Evolutionary conservation across 1,140 invertebrate species (phyloP).

Genomic region (Lucilia sericata): DNA sequence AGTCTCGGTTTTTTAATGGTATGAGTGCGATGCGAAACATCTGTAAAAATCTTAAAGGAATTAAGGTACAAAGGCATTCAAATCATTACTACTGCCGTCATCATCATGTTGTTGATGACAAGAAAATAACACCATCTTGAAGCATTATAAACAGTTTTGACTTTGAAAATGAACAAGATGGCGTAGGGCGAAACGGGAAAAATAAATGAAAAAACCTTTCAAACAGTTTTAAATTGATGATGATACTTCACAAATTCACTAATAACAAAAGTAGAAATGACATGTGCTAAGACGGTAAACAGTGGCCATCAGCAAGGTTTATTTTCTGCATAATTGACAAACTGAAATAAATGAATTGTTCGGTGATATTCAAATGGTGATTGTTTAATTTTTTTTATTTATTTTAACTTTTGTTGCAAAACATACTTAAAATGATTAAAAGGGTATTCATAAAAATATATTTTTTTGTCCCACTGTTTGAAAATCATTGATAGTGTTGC

Average conservation of each 20-base stretch:
- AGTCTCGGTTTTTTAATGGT: background rate
- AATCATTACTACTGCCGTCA: background rate
- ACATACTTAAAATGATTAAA: too few species aligned
- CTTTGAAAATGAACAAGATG: slow-evolving; percentile 32
- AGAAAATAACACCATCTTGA: background rate
- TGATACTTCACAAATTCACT: background rate
- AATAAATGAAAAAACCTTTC: background rate
- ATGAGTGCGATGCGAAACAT: background rate
- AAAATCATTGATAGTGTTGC: background rate
- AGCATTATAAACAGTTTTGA: slow-evolving; percentile 32
- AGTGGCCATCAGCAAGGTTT: background rate
- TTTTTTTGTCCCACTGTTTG: too few species aligned
- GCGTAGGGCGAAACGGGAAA: background rate
- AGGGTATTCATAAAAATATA: too few species aligned
- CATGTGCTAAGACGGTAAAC: background rate
- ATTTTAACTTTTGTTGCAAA: too few species aligned
- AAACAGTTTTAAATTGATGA: slow-evolving; percentile 34
- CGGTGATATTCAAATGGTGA: too few species aligned
- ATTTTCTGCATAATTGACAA: too few species aligned
- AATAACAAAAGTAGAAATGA: background rate
- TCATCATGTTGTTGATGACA: background rate
- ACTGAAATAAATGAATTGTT: too few species aligned
- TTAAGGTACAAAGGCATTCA: background rate
- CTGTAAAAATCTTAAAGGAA: background rate
- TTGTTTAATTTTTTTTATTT: too few species aligned